Evolutionary conservation across 2,113 vertebrate genomes (phyloP).

Genomic region (Mungos mungo): DNA sequence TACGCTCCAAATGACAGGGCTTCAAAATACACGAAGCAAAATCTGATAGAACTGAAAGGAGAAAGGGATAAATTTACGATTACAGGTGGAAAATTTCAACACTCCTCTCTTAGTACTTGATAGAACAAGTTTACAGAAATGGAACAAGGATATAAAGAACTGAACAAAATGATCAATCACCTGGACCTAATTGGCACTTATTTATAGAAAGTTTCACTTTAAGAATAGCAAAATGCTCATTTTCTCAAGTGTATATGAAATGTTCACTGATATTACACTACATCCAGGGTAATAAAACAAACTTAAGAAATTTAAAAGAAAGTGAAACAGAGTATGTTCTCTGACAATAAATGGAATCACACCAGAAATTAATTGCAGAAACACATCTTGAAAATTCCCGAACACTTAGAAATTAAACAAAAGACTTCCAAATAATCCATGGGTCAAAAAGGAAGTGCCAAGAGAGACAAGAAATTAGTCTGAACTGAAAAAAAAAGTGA

Average conservation of each 20-base stretch:
- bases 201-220: not conserved
- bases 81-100: not conserved
- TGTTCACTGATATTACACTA: not conserved
- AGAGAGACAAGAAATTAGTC: slow-evolving; percentile 5
- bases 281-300: not conserved
- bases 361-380: slow-evolving; percentile 5
- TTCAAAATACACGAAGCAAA: slow-evolving; percentile 27
- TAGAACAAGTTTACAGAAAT: slow-evolving; percentile 6
- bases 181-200: not conserved
- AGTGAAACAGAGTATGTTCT: not conserved
- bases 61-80: not conserved
- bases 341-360: not conserved
- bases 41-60: not conserved
- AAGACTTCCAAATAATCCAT: not conserved
- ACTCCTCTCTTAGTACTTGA: not conserved
- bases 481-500: not conserved
- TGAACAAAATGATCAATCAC: not conserved
- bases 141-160: not conserved
- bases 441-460: not conserved
- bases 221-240: not conserved
- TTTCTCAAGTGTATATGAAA: not conserved
- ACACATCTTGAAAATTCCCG: not conserved
- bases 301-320: not conserved
- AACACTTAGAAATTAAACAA: slow-evolving; percentile 16
- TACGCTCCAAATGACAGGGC: not conserved